Conservation (phyloP, 2,113 vertebrate genomes). For the Caretta caretta region DNA sequence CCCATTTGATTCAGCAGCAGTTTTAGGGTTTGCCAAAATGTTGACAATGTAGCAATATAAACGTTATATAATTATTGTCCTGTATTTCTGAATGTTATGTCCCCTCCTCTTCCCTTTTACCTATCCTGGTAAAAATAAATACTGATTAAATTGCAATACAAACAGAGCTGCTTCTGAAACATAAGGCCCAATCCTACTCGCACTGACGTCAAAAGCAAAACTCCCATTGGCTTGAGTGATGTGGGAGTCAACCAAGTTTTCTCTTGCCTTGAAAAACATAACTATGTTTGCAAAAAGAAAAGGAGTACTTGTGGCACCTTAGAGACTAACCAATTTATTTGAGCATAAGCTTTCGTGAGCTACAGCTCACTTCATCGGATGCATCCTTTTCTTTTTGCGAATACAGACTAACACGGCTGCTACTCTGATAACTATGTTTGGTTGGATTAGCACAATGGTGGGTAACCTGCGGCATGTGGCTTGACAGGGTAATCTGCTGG, state of each 20-base stretch:
- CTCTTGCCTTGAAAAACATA: background rate
- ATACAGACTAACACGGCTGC: too few relatives aligned
- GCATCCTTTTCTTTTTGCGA: too few relatives aligned
- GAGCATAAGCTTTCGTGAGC: too few relatives aligned
- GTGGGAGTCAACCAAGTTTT: rapidly evolving
- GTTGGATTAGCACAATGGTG: background rate
- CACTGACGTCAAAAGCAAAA: background rate
- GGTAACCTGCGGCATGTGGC: too few relatives aligned
- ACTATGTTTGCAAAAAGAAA: background rate
- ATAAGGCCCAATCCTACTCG: background rate
- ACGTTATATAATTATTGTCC: background rate
- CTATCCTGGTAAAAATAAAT: background rate
- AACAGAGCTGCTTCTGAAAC: background rate
- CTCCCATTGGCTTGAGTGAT: background rate
- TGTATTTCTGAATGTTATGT: background rate
- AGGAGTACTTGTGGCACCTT: too few relatives aligned
- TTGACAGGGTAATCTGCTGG: too few relatives aligned
- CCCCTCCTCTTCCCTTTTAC: background rate
- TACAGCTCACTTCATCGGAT: too few relatives aligned
- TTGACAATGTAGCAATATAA: background rate
- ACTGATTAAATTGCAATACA: rapidly evolving
- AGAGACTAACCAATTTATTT: too few relatives aligned
- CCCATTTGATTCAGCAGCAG: background rate
- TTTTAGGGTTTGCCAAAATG: background rate
- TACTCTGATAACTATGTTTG: background rate